These are phyloP conservation scores for Microcebus tavaratra DNA, from an alignment of 2,113 vertebrate genomes.

Conservation along the genomic window DNA sequence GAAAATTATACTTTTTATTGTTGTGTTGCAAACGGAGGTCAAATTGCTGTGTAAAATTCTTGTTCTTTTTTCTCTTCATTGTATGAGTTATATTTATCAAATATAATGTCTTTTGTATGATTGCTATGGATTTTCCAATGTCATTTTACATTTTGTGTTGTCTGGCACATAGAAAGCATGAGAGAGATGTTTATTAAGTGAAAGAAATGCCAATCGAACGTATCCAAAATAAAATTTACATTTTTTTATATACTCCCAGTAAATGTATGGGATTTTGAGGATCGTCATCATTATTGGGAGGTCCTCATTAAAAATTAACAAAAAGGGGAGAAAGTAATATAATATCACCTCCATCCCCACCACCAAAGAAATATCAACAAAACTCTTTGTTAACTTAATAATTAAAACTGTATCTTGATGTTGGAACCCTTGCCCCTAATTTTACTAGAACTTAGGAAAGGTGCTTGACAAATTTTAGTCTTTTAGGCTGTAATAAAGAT, in stretches of 20 bases:
- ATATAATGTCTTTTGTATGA: constrained; percentile 41
- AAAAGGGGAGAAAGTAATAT: neutral
- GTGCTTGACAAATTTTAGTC: neutral
- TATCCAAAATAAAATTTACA: constrained; percentile 47
- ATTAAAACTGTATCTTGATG: neutral
- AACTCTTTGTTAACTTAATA: neutral
- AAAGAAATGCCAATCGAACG: neutral
- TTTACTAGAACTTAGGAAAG: neutral
- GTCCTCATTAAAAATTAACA: neutral
- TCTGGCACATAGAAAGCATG: constrained; percentile 40
- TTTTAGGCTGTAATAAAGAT: neutral
- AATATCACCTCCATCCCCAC: neutral
- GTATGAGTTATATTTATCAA: constrained; percentile 64
- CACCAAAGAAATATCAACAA: neutral
- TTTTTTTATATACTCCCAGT: neutral
- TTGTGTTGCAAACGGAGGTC: neutral
- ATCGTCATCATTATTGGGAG: neutral
- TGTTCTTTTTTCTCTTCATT: constrained; percentile 35
- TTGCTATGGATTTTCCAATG: constrained; percentile 29
- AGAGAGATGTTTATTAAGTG: constrained; percentile 53
- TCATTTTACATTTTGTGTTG: constrained; percentile 57
- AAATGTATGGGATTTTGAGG: neutral
- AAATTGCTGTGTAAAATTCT: constrained; percentile 66
- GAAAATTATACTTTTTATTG: constrained; percentile 56
- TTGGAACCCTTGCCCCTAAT: neutral